Evolutionary conservation across 2,113 vertebrate genomes (phyloP), one percentile per base, ranked within the genome.

Genomic region (Kobus ellipsiprymnus): DNA sequence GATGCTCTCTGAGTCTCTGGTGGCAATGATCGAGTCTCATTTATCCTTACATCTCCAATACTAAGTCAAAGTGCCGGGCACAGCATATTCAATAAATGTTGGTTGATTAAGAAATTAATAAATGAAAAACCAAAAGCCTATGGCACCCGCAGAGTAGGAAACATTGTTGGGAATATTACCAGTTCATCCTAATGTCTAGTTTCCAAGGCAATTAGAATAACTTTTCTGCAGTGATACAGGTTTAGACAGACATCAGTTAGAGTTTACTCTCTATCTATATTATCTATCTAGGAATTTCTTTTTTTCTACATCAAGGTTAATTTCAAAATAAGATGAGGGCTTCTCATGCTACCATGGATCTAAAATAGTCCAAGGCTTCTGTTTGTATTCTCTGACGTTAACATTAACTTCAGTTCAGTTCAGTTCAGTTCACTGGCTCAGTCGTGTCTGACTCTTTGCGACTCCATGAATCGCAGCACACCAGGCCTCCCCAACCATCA

Each of bases 91-190:
- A 83, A 80, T 71, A 91, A 78, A 77, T 84, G 16, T 14, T 74
- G 10, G 40, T 44, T 95, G 86, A 88, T 14, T 90, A 97, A 94
- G 29, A 90, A 80, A 77, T 94, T 83, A 81, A 89, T n/a, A 7
- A 92, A 59, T 83, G 29, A 80, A 90, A 96, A 94, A 55, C 64
- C 44, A 84, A 94, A 92, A 92, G 25, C 12, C 46, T 81, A 94
- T 90, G 87, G 52, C 6, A 87, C 9, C 11, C 11, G 10, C 15
- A 54, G 74, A 74, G 7, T 23, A 64, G 50, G 23, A 7, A 89
- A 80, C 21, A 36, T n/a, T 60, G n/a, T 36, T 82, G 46, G 29
- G 17, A 77, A 16, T 55, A 88, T 88, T 57, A 94, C 29, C 14
- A 86, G 48, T 85, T 94, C 82, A 52, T 88, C 87, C 52, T 92